Conservation (phyloP, 1,140 invertebrate species). For the Hermetia illucens region DNA sequence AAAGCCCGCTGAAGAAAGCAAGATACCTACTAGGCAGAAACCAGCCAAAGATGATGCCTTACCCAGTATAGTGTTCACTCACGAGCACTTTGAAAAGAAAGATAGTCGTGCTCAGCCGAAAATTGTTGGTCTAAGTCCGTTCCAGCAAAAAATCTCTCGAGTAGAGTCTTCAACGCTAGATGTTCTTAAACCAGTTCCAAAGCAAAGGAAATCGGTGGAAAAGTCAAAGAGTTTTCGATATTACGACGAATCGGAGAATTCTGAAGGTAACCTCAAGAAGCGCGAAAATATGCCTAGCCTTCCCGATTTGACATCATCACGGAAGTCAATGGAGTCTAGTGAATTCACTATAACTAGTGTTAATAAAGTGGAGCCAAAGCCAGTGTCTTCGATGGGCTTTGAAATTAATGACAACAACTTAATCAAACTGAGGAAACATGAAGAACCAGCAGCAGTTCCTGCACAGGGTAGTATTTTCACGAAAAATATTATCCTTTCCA, state of each 20-base stretch:
- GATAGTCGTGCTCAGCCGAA: slow-evolving; percentile 19
- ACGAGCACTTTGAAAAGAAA: slow-evolving; percentile 21
- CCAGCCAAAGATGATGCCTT: too few species aligned
- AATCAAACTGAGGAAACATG: slow-evolving; percentile 8
- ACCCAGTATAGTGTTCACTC: too few species aligned
- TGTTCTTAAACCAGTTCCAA: slow-evolving; percentile 1
- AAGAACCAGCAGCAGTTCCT: slow-evolving; percentile 8
- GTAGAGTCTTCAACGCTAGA: slow-evolving; percentile 2
- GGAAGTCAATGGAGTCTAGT: slow-evolving; percentile 15
- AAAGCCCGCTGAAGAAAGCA: too few species aligned
- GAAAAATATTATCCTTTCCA: slow-evolving; percentile 6
- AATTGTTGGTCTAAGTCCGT: slow-evolving; percentile 34
- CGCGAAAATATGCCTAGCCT: slow-evolving; percentile 26
- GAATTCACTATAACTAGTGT: slow-evolving; percentile 6
- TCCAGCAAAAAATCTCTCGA: slow-evolving; percentile 34
- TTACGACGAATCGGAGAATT: slow-evolving; percentile 30
- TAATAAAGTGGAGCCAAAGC: slow-evolving; percentile 10
- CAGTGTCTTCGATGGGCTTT: slow-evolving; percentile 14
- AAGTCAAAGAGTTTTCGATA: slow-evolving; percentile 52
- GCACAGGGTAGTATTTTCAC: slow-evolving; percentile 1
- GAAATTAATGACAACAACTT: slow-evolving; percentile 26
- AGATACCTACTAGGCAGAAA: too few species aligned
- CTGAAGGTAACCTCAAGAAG: slow-evolving; percentile 6
- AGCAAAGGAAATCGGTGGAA: slow-evolving; percentile 36
- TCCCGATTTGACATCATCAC: slow-evolving; percentile 22